Percentiles rank a stretch among this genome's conserved stretches.
phyloP scores from a whole-genome alignment of 2,888 invertebrate genomes.

The Caenorhabditis sp. region DNA sequence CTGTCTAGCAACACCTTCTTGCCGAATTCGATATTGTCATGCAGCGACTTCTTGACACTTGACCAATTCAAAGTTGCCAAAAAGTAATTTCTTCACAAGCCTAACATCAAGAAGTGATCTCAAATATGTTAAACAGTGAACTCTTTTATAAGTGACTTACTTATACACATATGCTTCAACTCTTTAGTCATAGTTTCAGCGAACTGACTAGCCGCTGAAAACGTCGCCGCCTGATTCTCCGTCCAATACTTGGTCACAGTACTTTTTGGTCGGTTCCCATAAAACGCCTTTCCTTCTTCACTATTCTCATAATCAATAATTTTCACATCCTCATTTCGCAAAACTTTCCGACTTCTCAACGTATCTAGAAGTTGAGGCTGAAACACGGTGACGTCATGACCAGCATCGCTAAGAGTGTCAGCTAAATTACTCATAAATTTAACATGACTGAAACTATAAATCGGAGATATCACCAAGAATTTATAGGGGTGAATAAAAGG shows the following conservation, averaged over 20 bases:
- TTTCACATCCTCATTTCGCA: slow-evolving; percentile 5
- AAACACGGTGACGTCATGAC: slow-evolving; percentile 21
- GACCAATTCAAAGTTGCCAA: too few species aligned
- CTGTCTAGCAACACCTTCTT: too few species aligned
- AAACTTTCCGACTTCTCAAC: slow-evolving; percentile 14
- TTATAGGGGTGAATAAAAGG: slow-evolving; percentile 5
- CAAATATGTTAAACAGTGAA: neutral
- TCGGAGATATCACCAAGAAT: slow-evolving; percentile 19
- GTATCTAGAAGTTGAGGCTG: slow-evolving; percentile 19
- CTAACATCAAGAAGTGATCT: too few species aligned
- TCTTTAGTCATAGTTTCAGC: slow-evolving; percentile 26
- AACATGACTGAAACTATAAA: slow-evolving; percentile 32
- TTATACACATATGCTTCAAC: slow-evolving; percentile 29
- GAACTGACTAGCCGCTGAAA: slow-evolving; percentile 15
- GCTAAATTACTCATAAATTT: slow-evolving; percentile 34
- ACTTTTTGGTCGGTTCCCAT: slow-evolving; percentile 13
- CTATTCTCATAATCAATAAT: slow-evolving; percentile 20
- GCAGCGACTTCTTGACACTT: too few species aligned
- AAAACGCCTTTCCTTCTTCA: slow-evolving; percentile 12
- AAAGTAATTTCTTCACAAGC: too few species aligned
- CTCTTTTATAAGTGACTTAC: slow-evolving; percentile 5
- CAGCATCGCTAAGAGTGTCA: slow-evolving; percentile 15
- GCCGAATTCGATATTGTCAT: too few species aligned
- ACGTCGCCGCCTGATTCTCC: slow-evolving; percentile 15
- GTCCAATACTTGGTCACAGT: slow-evolving; percentile 29